Percentiles rank a stretch among this genome's conserved stretches.
Conservation (phyloP, 1,140 invertebrate species). For the Leptestheria dahalacensis region DNA sequence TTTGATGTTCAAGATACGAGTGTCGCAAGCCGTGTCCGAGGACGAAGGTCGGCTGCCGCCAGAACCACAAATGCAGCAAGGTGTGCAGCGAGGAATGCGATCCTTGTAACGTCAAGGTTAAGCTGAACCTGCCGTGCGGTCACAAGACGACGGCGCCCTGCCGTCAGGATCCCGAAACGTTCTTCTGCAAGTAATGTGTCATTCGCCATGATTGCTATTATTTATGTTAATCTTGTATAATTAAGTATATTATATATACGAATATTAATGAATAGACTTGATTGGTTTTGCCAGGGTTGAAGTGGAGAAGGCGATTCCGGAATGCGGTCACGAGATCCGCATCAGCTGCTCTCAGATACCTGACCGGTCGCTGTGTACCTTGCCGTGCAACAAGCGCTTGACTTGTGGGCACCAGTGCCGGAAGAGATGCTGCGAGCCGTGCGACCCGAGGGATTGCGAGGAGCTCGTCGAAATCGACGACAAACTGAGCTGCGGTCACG, state of each 20-base stretch:
- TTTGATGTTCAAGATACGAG: no score
- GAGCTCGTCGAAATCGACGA: background rate
- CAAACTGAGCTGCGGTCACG: background rate
- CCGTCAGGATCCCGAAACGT: background rate
- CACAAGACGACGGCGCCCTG: background rate
- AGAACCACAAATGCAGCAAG: background rate
- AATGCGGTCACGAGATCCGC: background rate
- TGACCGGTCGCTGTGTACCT: background rate
- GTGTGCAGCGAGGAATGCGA: background rate
- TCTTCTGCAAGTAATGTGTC: background rate
- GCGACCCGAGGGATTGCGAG: background rate
- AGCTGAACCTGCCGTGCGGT: background rate
- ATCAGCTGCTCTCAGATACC: background rate
- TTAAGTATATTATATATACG: background rate
- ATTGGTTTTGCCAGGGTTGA: background rate
- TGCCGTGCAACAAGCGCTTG: background rate
- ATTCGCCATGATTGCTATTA: no score
- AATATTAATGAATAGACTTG: background rate
- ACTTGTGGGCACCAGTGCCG: background rate
- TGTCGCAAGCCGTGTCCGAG: background rate
- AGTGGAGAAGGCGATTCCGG: background rate
- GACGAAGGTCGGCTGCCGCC: slow-evolving; percentile 1
- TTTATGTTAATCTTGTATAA: no score
- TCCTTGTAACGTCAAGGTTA: background rate
- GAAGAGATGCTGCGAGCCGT: slow-evolving; percentile 2